Evolutionary conservation across 2,113 vertebrate species (phyloP).

Genomic region (Sarotherodon lohbergeri): DNA sequence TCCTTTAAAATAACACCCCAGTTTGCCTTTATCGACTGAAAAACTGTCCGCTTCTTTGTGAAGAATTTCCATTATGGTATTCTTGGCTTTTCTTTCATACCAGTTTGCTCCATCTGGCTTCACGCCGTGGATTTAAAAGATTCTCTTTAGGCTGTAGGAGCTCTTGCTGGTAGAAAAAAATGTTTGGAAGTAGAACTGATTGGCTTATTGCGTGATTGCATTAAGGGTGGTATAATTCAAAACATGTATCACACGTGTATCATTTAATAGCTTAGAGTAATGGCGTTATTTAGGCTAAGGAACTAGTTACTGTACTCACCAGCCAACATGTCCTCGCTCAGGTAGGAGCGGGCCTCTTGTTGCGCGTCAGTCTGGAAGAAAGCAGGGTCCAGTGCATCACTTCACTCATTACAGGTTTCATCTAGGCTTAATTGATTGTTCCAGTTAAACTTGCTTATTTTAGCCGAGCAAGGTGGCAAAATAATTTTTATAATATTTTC

Average conservation of each 20-base stretch:
- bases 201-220: background rate
- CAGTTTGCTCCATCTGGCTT: background rate
- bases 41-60: background rate
- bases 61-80: background rate
- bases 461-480: background rate
- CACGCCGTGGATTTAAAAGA: background rate
- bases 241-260: background rate
- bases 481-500: background rate
- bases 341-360: slow-evolving; percentile 92
- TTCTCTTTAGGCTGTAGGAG: background rate
- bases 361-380: slow-evolving; percentile 89
- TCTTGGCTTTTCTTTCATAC: background rate
- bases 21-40: background rate
- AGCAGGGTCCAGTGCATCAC: background rate
- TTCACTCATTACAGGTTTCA: background rate
- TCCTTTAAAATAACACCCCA: background rate
- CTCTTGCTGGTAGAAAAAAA: background rate
- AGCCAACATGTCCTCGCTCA: slow-evolving; percentile 97
- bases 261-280: background rate
- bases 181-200: background rate
- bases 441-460: background rate
- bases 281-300: background rate
- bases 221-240: background rate
- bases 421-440: background rate
- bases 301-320: slow-evolving; percentile 73